These are phyloP conservation scores for Psilopogon haemacephalus DNA, from an alignment of 2,113 vertebrate species.

Conservation along the genomic window DNA sequence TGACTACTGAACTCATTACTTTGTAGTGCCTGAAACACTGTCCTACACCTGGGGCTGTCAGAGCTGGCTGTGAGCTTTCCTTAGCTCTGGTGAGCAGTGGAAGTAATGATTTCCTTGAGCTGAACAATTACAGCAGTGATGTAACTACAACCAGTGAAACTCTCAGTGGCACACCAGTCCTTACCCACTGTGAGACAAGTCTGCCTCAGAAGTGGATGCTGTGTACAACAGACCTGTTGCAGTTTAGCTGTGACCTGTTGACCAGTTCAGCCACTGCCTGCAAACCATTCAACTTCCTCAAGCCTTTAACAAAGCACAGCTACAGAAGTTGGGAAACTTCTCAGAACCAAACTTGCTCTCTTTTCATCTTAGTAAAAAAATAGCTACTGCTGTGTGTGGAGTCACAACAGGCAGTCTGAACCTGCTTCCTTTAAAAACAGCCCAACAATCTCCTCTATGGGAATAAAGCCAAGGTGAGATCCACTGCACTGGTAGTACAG, in stretches of 20 bases:
- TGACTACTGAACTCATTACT: not conserved
- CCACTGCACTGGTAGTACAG: not conserved
- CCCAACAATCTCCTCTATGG: not conserved
- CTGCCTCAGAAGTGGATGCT: not conserved
- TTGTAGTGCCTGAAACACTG: not conserved
- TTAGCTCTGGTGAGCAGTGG: not conserved
- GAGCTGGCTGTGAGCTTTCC: not conserved
- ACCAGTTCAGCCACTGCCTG: not conserved
- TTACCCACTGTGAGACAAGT: not conserved
- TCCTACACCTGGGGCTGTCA: not conserved
- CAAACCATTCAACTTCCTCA: fast-evolving
- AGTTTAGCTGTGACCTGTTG: not conserved
- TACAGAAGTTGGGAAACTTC: not conserved
- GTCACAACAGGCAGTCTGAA: not conserved
- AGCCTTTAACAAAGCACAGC: not conserved
- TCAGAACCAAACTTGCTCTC: not conserved
- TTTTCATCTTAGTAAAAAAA: not conserved
- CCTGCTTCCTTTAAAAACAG: not conserved
- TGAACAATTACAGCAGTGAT: not conserved
- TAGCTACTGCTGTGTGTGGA: not conserved
- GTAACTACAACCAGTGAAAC: not conserved
- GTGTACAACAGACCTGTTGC: not conserved
- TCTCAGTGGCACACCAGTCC: not conserved
- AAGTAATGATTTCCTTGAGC: not conserved
- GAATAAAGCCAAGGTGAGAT: not conserved